Percentiles rank a stretch among this genome's conserved stretches.
These are phyloP conservation scores for Pollachius pollachius DNA, from an alignment of 2,113 vertebrate genomes.

Conservation along the genomic window DNA sequence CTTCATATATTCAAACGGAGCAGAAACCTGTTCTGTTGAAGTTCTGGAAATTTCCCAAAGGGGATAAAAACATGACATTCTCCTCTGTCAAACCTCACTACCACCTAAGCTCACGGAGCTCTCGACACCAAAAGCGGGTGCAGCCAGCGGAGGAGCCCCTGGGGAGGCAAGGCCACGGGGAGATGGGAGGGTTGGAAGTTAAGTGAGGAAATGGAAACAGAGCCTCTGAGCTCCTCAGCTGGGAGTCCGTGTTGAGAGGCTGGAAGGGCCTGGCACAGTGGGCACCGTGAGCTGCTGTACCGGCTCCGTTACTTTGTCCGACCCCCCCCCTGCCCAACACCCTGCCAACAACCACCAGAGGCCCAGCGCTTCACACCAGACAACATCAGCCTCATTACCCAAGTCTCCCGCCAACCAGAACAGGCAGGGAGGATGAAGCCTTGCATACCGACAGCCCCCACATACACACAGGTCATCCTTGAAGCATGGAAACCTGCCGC, in stretches of 20 bases:
- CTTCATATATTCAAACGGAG: too few species aligned
- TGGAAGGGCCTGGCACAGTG: neutral
- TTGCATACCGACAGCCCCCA: neutral
- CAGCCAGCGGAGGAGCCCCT: too few species aligned
- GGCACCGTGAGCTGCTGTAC: neutral
- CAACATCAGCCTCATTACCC: constrained; percentile 7
- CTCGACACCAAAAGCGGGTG: too few species aligned
- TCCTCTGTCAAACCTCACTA: too few species aligned
- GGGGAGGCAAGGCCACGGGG: too few species aligned
- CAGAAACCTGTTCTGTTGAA: too few species aligned
- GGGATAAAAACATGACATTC: too few species aligned
- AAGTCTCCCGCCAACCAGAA: constrained; percentile 1
- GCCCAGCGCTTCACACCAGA: constrained; percentile 1
- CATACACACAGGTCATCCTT: neutral
- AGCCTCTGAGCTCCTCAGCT: neutral
- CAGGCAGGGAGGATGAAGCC: neutral
- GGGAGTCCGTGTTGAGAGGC: neutral
- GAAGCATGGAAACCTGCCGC: neutral
- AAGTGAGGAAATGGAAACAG: neutral
- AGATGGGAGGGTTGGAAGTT: neutral
- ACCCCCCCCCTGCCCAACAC: neutral
- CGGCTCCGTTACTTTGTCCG: neutral
- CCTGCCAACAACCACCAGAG: constrained; percentile 3
- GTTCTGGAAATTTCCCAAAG: too few species aligned
- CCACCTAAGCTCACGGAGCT: too few species aligned